Conservation (phyloP, 2,113 vertebrate genomes). For the Pteronura brasiliensis region DNA sequence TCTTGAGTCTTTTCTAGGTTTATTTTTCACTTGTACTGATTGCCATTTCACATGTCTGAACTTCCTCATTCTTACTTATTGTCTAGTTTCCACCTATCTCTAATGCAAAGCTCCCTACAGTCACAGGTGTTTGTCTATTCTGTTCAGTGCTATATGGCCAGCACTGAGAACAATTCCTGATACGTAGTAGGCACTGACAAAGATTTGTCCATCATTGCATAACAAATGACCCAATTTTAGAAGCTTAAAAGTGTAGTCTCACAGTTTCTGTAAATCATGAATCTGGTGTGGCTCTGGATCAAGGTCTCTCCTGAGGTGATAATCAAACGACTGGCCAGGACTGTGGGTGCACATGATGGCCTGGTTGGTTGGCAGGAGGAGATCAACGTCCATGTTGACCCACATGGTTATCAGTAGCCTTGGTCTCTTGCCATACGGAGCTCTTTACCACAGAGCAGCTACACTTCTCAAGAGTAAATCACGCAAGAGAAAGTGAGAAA, state of each 20-base stretch:
- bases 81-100: neutral
- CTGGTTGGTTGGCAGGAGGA: neutral
- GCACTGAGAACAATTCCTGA: neutral
- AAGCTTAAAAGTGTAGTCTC: neutral
- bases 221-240: neutral
- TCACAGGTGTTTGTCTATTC: neutral
- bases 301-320: neutral
- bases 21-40: neutral
- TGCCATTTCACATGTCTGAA: neutral
- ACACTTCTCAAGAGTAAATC: too few relatives aligned
- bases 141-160: neutral
- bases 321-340: neutral
- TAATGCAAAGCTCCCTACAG: neutral
- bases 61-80: neutral
- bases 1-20: neutral
- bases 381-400: fast-evolving
- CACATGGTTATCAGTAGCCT: neutral
- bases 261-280: neutral
- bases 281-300: neutral
- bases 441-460: neutral
- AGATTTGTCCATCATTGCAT: neutral
- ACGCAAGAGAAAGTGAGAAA: neutral
- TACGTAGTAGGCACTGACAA: neutral
- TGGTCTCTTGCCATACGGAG: neutral
- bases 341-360: neutral